Percentiles rank a stretch among this genome's conserved stretches.
These are phyloP conservation scores for Acanthisitta chloris DNA, from an alignment of 2,113 vertebrate species.

Conservation along the genomic window DNA sequence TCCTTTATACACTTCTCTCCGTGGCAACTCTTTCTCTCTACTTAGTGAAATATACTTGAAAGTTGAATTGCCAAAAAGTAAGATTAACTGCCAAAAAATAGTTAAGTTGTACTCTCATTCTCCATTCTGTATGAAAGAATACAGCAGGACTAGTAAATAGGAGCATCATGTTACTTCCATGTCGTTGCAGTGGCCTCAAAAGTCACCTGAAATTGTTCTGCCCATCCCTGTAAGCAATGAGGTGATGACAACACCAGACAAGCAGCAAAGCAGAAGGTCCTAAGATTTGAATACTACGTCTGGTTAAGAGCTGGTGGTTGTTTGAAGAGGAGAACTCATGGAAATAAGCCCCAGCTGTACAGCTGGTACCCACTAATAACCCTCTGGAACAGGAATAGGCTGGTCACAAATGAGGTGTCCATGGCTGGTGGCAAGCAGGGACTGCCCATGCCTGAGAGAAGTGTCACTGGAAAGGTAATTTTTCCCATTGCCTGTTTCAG, in stretches of 20 bases:
- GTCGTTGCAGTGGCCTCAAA: background rate
- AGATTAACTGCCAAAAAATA: constrained; percentile 3
- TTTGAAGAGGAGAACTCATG: background rate
- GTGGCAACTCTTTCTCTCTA: background rate
- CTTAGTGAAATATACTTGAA: constrained; percentile 4
- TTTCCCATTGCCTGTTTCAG: background rate
- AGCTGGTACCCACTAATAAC: background rate
- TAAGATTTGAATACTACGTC: background rate
- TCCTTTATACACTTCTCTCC: background rate
- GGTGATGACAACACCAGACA: background rate
- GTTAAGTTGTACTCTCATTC: background rate
- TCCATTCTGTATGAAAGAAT: background rate
- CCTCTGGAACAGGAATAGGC: background rate
- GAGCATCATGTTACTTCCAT: background rate
- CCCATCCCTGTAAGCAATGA: background rate
- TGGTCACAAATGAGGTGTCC: background rate
- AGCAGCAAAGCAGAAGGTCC: background rate
- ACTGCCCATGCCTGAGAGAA: background rate
- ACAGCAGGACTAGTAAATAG: background rate
- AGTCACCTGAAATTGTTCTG: background rate
- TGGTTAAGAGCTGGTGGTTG: background rate
- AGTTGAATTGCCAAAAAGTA: background rate
- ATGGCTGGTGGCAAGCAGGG: background rate
- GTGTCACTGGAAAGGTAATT: background rate
- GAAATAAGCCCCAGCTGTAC: background rate